Evolutionary conservation across 1,140 invertebrate species (phyloP), one percentile per base, ranked within the genome.

Genomic region (Sitobion miscanthi): DNA sequence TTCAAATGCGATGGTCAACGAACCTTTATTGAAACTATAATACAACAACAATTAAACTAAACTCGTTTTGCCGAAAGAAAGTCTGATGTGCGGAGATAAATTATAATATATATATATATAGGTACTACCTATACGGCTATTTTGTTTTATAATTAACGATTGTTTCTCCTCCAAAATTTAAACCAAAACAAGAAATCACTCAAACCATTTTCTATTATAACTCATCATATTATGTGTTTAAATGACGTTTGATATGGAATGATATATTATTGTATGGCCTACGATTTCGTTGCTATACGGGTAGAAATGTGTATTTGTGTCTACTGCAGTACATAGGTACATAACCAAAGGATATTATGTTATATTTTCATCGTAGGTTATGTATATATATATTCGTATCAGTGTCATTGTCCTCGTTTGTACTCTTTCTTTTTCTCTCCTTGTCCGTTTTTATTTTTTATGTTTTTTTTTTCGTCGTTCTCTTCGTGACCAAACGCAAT

Each of bases 61-160:
- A 88, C 87, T 88, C 5, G 87, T 88, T 88, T 88, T 54, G 87
- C 35, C 49, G 87, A 45, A 88, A 88, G 87, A 88, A 88, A 88
- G 87, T 88, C 52, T 88, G 47, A 49, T 47, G 9, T 1, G 20
- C n/a, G 49, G 17, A n/a, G 17, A 35, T 52, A n/a, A 35, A 88
- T 52, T 42, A 42, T 35, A 35, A 35, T 35, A 35, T 35, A 35
- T 35, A 35, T 35, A 35, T 35, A 35, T 35, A 35, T 35, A 35
- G 35, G 35, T 47, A 47, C 47, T 49, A 38, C 38, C 38, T 38
- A 38, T 38, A 85, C 11, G 2, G 62, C 62, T 77, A n/a, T 77
- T 77, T 77, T 77, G 62, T 5, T 69, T n/a, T 17, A 17, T 77
- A 77, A 77, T 77, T 77, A 77, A 77, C 30, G 14, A 77, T 77